phyloP scores from a whole-genome alignment of 2,797 vertebrate genomes.

The Varecia variegata region DNA sequence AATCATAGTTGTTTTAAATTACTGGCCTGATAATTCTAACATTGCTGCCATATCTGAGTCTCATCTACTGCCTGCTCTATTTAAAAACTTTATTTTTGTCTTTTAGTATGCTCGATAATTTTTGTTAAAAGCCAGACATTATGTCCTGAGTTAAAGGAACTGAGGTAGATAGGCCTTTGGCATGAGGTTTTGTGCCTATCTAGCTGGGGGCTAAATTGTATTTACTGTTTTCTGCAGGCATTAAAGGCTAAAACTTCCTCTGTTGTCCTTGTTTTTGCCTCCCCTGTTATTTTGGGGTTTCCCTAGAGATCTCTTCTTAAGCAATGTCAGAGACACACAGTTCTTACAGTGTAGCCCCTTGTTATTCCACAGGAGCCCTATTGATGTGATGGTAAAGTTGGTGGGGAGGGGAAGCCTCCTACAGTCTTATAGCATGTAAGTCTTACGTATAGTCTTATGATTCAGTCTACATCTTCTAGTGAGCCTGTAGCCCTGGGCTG shows the following conservation, averaged over 20 bases:
- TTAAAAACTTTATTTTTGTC: neutral
- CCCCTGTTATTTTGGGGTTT: neutral
- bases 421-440: neutral
- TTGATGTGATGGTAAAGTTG: neutral
- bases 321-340: neutral
- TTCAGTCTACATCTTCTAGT: neutral
- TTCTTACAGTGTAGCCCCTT: neutral
- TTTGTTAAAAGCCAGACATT: neutral
- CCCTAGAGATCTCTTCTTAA: neutral
- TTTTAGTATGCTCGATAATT: neutral
- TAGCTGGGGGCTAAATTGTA: neutral
- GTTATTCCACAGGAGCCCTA: neutral
- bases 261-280: neutral
- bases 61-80: neutral
- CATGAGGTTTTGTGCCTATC: neutral
- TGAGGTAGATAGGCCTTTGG: neutral
- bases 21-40: neutral
- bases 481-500: neutral
- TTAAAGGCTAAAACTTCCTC: neutral
- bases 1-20: too few relatives aligned
- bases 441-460: neutral
- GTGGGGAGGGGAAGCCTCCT: neutral
- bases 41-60: neutral
- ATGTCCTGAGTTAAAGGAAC: neutral
- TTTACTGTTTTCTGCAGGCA: neutral